Evolutionary conservation across 2,797 vertebrate genomes (phyloP).

Genomic region (Pseudomugil tenellus): DNA sequence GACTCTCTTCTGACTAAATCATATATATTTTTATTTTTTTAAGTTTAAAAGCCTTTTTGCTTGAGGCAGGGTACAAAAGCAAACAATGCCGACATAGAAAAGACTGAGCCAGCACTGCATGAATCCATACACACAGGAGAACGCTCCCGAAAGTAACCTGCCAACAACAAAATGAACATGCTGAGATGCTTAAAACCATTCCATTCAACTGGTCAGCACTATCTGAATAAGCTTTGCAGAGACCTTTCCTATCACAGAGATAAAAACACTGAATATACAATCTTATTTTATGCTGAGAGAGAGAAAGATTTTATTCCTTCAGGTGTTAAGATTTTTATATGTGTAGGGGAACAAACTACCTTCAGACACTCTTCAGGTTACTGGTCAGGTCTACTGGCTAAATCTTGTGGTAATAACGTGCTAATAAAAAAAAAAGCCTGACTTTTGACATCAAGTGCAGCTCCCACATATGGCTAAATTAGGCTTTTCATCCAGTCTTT

Average conservation of each 20-base stretch:
- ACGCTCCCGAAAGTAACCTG: slow-evolving; percentile 40
- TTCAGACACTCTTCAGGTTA: background rate
- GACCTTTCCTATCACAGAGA: slow-evolving; percentile 14
- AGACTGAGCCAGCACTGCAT: slow-evolving; percentile 44
- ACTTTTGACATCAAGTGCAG: background rate
- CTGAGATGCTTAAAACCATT: slow-evolving; percentile 42
- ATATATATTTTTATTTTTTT: background rate
- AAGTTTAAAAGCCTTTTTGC: slow-evolving; percentile 3
- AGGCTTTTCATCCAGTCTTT: slow-evolving; percentile 8
- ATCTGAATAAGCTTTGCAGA: slow-evolving; percentile 32
- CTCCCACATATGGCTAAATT: background rate
- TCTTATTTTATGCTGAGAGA: background rate
- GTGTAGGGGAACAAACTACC: background rate
- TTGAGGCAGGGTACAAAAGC: slow-evolving; percentile 2
- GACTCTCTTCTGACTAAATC: background rate
- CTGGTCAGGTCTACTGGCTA: background rate
- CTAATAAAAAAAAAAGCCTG: background rate
- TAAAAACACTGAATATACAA: slow-evolving; percentile 21
- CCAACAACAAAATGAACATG: slow-evolving; percentile 22
- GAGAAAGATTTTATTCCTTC: slow-evolving; percentile 5
- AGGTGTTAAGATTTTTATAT: background rate
- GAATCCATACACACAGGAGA: slow-evolving; percentile 10
- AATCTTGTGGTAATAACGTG: background rate
- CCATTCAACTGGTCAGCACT: slow-evolving; percentile 48
- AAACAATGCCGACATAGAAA: slow-evolving; percentile 35